Base-by-base conservation (phyloP, 2,797 vertebrate species). In the Hydrolagus colliei region DNA sequence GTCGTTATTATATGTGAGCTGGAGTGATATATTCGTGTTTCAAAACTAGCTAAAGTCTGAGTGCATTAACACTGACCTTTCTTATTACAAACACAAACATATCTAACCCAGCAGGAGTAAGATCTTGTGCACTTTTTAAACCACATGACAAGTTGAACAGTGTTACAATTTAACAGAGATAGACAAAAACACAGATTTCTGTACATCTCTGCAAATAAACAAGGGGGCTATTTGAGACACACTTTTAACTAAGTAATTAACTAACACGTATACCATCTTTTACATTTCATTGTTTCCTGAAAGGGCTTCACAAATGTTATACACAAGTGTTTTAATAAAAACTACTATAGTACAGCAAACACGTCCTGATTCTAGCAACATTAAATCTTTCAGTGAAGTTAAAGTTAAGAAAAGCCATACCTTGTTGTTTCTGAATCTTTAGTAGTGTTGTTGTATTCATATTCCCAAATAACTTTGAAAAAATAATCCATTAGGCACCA, bases 391-490 rank as follows among this genome's bases (percentile, higher is more conserved):
- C 79, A 82, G 27, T n/a, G 32, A 65, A 41, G 13, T 68, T 67
- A 84, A 52, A 52, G 41, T 68, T 3, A 52, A 32, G 68, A 71
- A 35, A 71, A 10, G 20, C 18, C 65, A 84, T 41, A 71, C 79
- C 65, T 68, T 82, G 63, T 35, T 65, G 79, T 32, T 82, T 68
- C 41, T n/a, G 65, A 68, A 68, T 84, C 79, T 84, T 52, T 32
- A 71, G 16, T 68, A 18, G 32, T 11, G 8, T 84, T 35, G 27
- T 68, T 71, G 11, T 67, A 84, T 32, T 84, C 79, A 84, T 10
- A 71, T 35, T 67, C 32, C 18, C 27, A 84, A 20, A 80, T 68
- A 67, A 9, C 32, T 12, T 41, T 20, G 32, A 10, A 4, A 14
- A 32, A 35, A 68, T 82, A 65, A 63, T 80, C n/a, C 74, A 52